A percentile compares a stretch with the other conserved stretches of the same genome.
Evolutionary conservation across 2,113 vertebrate genomes (phyloP).

Genomic region (Petaurus breviceps): DNA sequence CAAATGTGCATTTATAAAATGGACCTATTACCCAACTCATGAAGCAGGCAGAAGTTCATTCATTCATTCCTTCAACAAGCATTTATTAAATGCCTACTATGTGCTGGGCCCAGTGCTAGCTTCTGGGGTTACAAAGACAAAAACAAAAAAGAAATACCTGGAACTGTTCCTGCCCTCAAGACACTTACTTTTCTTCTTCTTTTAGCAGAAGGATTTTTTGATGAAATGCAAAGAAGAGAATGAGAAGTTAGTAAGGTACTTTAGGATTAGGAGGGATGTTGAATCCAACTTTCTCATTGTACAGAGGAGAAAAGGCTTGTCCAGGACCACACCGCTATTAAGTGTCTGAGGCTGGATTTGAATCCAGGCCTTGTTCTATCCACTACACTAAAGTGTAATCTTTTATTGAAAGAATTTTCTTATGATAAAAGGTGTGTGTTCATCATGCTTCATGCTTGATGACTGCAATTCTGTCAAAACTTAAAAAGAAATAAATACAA

Average conservation of each 20-base stretch:
- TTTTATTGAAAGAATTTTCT: background rate
- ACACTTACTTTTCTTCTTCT: background rate
- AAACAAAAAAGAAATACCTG: background rate
- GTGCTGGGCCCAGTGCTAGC: background rate
- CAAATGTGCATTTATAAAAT: conserved; percentile 42
- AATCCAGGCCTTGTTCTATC: background rate
- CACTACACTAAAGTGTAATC: background rate
- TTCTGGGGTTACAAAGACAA: background rate
- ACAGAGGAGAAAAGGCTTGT: background rate
- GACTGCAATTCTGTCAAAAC: background rate
- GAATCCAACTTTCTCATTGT: background rate
- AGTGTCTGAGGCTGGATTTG: background rate
- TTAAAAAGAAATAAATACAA: background rate
- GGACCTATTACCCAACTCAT: background rate
- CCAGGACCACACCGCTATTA: background rate
- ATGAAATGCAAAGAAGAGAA: background rate
- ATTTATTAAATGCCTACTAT: background rate
- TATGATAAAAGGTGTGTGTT: background rate
- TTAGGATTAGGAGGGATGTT: background rate
- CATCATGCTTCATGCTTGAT: background rate
- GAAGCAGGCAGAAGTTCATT: background rate
- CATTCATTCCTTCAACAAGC: background rate
- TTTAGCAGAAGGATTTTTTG: background rate
- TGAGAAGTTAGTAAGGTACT: background rate
- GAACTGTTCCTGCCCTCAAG: background rate